These are phyloP conservation scores for Caretta caretta DNA, from an alignment of 2,113 vertebrate genomes.

Conservation along the genomic window DNA sequence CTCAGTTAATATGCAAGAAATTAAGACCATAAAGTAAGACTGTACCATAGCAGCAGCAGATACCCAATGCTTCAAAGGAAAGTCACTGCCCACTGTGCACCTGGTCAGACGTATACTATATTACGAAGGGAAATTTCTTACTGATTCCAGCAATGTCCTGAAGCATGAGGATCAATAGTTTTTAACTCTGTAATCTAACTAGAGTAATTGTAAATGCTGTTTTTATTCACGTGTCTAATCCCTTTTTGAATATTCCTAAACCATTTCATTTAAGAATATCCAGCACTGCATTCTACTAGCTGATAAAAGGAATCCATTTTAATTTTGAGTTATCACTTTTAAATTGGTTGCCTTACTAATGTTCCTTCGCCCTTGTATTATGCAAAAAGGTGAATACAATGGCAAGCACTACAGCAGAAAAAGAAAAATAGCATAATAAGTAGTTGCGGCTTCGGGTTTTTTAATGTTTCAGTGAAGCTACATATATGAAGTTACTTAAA, in stretches of 20 bases:
- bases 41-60: not conserved
- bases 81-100: not conserved
- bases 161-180: not conserved
- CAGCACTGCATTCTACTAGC: not conserved
- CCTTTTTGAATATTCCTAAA: not conserved
- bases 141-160: not conserved
- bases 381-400: not conserved
- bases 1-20: not conserved
- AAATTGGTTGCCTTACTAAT: not conserved
- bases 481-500: not conserved
- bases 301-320: not conserved
- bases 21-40: not conserved
- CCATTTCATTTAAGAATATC: rapidly evolving
- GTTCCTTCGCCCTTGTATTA: not conserved
- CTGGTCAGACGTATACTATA: not conserved
- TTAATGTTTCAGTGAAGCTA: not conserved
- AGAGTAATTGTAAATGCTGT: not conserved
- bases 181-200: not conserved
- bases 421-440: not conserved
- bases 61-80: not conserved
- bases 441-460: not conserved
- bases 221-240: not conserved
- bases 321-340: not conserved
- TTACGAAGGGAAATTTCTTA: not conserved
- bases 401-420: not conserved